Percentiles rank a stretch among this genome's conserved stretches.
Evolutionary conservation across 2,888 invertebrate genomes (phyloP).

Genomic region (Prostheceraeus crozeri): DNA sequence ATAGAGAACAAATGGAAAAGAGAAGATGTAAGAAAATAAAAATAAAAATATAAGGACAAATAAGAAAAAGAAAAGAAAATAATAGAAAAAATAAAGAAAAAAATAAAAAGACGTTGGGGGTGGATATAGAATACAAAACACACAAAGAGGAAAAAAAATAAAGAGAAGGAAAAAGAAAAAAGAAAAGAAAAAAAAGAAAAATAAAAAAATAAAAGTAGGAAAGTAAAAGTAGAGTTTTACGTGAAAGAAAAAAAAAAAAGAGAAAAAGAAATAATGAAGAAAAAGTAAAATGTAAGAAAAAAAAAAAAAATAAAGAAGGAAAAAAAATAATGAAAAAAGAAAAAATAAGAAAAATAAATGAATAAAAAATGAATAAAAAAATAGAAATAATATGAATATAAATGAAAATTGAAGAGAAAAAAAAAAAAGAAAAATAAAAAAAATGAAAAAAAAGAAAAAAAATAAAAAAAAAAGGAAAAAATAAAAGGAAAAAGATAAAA

Average conservation of each 20-base stretch:
- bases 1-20: too few relatives aligned
- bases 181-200: not conserved
- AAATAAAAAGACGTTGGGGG: not conserved
- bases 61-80: not conserved
- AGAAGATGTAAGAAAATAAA: not conserved
- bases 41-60: not conserved
- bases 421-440: not conserved
- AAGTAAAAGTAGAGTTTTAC: not conserved
- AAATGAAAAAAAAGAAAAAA: not conserved
- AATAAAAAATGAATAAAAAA: not conserved
- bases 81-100: not conserved
- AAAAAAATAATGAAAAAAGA: not conserved
- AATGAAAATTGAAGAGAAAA: not conserved
- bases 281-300: not conserved
- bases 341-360: not conserved
- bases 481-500: not conserved
- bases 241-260: not conserved
- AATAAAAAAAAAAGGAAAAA: not conserved
- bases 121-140: not conserved
- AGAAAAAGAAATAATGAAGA: not conserved
- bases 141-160: not conserved
- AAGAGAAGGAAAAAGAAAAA: not conserved
- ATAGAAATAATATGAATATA: not conserved
- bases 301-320: not conserved
- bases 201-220: not conserved